These are phyloP conservation scores for Crypturellus undulatus DNA, from an alignment of 2,113 vertebrate genomes.

Conservation along the genomic window DNA sequence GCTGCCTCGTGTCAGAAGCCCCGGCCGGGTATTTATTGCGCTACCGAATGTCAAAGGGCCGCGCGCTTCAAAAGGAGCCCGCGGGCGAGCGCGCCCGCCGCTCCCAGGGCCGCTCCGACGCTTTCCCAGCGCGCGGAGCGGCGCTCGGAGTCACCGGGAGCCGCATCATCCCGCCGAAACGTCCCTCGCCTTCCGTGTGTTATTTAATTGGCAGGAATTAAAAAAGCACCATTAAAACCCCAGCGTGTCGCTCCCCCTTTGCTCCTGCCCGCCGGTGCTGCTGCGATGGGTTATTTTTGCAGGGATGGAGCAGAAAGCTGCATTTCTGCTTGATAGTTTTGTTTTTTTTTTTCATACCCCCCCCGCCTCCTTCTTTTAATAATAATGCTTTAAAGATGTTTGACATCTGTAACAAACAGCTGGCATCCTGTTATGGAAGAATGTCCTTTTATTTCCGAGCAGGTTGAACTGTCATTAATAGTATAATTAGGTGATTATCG, in stretches of 20 bases:
- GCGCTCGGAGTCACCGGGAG: not conserved
- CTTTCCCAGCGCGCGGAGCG: not conserved
- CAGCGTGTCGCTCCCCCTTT: too few species aligned
- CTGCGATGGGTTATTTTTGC: not conserved
- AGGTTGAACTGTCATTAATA: slow-evolving; percentile 89
- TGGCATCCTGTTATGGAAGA: slow-evolving; percentile 83
- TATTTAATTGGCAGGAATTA: slow-evolving; percentile 11
- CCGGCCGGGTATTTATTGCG: slow-evolving; percentile 31
- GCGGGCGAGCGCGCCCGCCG: not conserved
- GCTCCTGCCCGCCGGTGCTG: not conserved
- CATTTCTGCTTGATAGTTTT: slow-evolving; percentile 28
- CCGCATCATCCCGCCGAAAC: not conserved
- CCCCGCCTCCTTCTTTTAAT: slow-evolving; percentile 62
- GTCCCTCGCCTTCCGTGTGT: slow-evolving; percentile 21
- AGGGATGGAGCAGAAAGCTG: not conserved
- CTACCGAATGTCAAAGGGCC: slow-evolving; percentile 15
- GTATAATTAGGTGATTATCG: slow-evolving; percentile 89
- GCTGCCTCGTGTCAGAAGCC: slow-evolving; percentile 50
- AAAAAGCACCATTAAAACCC: not conserved
- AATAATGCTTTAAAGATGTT: slow-evolving; percentile 81
- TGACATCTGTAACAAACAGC: slow-evolving; percentile 88
- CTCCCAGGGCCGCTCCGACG: not conserved
- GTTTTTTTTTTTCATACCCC: too few species aligned
- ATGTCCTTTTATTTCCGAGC: slow-evolving; percentile 84
- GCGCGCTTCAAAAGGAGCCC: not conserved